Evolutionary conservation across 2,888 invertebrate species (phyloP).

Genomic region (Diarsia mendica): DNA sequence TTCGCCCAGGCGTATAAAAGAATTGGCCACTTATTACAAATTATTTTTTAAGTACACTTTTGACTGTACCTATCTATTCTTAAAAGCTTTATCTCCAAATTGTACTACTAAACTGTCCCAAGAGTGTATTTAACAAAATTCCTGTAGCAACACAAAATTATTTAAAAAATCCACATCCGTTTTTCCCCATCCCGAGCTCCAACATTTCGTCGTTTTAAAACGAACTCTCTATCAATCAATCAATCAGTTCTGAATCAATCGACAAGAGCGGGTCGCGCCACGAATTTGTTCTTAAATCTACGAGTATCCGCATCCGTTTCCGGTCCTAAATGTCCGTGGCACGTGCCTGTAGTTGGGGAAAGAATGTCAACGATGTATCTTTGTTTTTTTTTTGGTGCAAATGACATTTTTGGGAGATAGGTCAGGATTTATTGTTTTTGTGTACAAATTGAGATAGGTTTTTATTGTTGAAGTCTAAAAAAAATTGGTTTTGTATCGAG

Average conservation of each 20-base stretch:
- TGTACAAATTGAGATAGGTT: not conserved
- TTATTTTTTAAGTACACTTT: no score
- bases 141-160: not conserved
- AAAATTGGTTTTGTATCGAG: not conserved
- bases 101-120: not conserved
- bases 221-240: slow-evolving; percentile 64
- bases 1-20: no score
- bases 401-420: slow-evolving; percentile 34
- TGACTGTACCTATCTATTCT: no score
- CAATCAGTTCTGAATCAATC: slow-evolving; percentile 65
- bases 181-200: slow-evolving; percentile 10
- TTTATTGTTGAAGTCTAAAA: not conserved
- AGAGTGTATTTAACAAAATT: not conserved
- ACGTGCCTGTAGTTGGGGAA: slow-evolving; percentile 48
- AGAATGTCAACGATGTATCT: slow-evolving; percentile 38
- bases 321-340: slow-evolving; percentile 62
- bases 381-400: slow-evolving; percentile 41
- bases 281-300: slow-evolving; percentile 72
- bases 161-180: slow-evolving; percentile 27
- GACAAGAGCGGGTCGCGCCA: slow-evolving; percentile 64
- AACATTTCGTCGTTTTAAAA: slow-evolving; percentile 25
- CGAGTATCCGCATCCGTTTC: slow-evolving; percentile 68
- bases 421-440: slow-evolving; percentile 13
- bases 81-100: not conserved
- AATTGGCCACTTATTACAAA: no score